phyloP scores from a whole-genome alignment of 2,113 vertebrate genomes.

The Dinomys branickii region DNA sequence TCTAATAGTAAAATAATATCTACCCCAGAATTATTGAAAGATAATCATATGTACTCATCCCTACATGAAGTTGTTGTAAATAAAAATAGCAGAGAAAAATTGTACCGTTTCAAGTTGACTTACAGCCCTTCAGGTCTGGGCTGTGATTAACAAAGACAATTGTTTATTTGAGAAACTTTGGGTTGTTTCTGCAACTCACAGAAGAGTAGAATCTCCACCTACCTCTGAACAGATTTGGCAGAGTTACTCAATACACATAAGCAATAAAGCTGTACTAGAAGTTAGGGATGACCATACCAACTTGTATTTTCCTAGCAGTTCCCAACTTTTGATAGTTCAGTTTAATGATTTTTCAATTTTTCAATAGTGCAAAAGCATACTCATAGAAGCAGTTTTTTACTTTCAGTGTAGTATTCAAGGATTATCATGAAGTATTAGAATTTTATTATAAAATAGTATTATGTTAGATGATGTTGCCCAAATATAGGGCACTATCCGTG shows the following conservation, averaged over 20 bases:
- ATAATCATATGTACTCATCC: not conserved
- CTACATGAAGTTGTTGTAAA: not conserved
- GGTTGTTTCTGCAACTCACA: not conserved
- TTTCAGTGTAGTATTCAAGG: not conserved
- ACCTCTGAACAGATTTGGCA: not conserved
- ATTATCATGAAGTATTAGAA: not conserved
- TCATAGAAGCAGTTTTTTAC: not conserved
- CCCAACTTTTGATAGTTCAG: not conserved
- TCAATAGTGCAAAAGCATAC: not conserved
- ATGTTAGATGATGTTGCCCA: not conserved
- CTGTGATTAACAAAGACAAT: not conserved
- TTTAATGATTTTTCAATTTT: not conserved
- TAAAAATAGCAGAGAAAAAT: not conserved
- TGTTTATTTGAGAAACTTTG: constrained; percentile 37
- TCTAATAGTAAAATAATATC: not conserved
- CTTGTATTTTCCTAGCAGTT: not conserved
- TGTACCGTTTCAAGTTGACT: not conserved
- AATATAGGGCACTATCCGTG: not conserved
- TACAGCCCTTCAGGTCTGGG: not conserved
- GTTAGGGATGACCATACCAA: not conserved
- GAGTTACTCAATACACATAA: constrained; percentile 16
- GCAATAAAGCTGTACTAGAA: not conserved
- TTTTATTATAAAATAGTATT: not conserved
- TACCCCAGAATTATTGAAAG: not conserved
- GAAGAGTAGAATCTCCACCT: not conserved